Base-by-base conservation (phyloP, 2,888 invertebrate genomes). In the Electrophaes corylata region DNA sequence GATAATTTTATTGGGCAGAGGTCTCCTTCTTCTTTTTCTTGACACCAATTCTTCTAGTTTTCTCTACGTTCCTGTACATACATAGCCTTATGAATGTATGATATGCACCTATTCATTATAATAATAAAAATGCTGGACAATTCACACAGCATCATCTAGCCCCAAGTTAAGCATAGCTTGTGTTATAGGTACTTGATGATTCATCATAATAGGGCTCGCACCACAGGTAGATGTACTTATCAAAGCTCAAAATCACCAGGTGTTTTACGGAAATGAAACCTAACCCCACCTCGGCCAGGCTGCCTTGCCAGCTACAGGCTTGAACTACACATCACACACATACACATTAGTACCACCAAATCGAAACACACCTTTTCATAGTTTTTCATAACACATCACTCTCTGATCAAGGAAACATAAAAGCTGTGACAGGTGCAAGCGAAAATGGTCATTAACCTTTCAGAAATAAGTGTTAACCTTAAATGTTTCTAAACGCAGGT, bases 311-410 rank as follows among this genome's bases (percentile, higher is more conserved):
- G n/a, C n/a, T n/a, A 20, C n/a, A 26, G 12, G 12, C 41, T 2
- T 4, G 14, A 10, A 26, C 44, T 10, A 31, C 44, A 31, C 29
- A 29, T 10, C 16, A 14, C 14, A 12, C 18, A n/a, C n/a, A n/a
- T n/a, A n/a, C n/a, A n/a, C n/a, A n/a, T n/a, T n/a, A n/a, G n/a
- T n/a, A n/a, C n/a, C n/a, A n/a, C n/a, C n/a, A n/a, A n/a, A n/a
- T n/a, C 10, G 2, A 29, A 41, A 47, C 40, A 54, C 23, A 19
- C 31, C 20, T 45, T 26, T 43, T 37, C 16, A 47, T 26, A 20
- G 23, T 48, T 55, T 55, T 44, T 49, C 48, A 48, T 44, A 29
- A 44, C 48, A 48, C 18, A 31, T 45, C 20, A 26, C 35, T 39
- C 31, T 47, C 35, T 33, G n/a, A 20, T 16, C 40, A 23, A 12